Evolutionary conservation across 2,113 vertebrate genomes (phyloP).

Genomic region (Sardina pilchardus): DNA sequence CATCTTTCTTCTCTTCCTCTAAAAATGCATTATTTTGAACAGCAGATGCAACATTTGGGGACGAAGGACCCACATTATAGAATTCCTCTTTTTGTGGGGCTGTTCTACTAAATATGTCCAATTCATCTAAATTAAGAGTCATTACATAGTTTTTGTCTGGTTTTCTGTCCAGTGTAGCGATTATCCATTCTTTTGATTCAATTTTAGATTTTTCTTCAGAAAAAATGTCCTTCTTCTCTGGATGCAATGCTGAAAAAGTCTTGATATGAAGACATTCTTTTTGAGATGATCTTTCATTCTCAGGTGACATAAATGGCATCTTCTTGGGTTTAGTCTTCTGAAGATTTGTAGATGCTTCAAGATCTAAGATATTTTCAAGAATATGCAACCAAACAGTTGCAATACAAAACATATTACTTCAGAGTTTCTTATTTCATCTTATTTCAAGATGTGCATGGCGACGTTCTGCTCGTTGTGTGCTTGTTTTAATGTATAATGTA

Average conservation of each 20-base stretch:
- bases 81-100: background rate
- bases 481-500: slow-evolving; percentile 18
- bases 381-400: slow-evolving; percentile 57
- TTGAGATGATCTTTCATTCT: background rate
- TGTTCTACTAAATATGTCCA: background rate
- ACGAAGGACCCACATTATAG: background rate
- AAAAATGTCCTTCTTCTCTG: background rate
- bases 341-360: slow-evolving; percentile 41
- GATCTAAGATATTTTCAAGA: slow-evolving; percentile 44
- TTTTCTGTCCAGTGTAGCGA: background rate
- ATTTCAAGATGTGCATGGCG: background rate
- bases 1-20: background rate
- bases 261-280: slow-evolving; percentile 13
- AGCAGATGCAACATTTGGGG: background rate
- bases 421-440: background rate
- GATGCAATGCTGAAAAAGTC: background rate
- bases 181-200: background rate
- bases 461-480: background rate
- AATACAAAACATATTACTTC: background rate
- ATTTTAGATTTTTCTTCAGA: slow-evolving; percentile 16
- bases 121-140: background rate
- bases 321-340: slow-evolving; percentile 38
- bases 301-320: slow-evolving; percentile 40
- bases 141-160: slow-evolving; percentile 4
- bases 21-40: background rate